phyloP scores from a whole-genome alignment of 2,797 vertebrate genomes.

The Liparis tanakae region DNA sequence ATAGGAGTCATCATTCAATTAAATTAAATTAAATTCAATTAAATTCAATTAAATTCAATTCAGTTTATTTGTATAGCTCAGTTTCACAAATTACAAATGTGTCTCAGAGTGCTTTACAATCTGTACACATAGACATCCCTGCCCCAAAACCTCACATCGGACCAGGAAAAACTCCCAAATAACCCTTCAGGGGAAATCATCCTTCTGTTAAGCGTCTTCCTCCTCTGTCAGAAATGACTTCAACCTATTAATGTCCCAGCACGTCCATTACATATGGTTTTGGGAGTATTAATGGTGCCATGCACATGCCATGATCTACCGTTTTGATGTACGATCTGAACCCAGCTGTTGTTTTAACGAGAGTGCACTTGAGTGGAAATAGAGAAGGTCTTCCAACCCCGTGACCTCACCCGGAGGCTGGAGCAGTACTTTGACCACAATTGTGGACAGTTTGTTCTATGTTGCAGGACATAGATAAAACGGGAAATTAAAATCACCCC shows the following conservation, averaged over 20 bases:
- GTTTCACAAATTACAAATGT: no score
- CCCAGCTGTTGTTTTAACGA: not conserved
- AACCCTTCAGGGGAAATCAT: no score
- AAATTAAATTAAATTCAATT: no score
- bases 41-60: no score
- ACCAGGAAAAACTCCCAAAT: no score
- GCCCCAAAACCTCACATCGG: no score
- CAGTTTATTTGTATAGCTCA: no score
- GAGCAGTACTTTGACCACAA: slow-evolving; percentile 13
- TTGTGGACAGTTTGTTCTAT: not conserved
- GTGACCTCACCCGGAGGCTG: slow-evolving; percentile 12
- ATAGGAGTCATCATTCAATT: not conserved
- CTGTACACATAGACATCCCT: no score
- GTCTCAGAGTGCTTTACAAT: no score
- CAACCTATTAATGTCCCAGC: not conserved
- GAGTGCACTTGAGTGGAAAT: slow-evolving; percentile 1
- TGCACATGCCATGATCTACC: no score
- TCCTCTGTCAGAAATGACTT: not conserved
- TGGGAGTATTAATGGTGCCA: not conserved
- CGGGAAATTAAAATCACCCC: not conserved
- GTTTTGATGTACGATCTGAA: not conserved
- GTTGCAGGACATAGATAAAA: not conserved
- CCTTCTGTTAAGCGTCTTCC: not conserved
- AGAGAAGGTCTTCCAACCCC: slow-evolving; percentile 38
- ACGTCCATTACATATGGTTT: not conserved